Conservation (phyloP, 2,888 invertebrate genomes). For the Camptogramma bilineatum region DNA sequence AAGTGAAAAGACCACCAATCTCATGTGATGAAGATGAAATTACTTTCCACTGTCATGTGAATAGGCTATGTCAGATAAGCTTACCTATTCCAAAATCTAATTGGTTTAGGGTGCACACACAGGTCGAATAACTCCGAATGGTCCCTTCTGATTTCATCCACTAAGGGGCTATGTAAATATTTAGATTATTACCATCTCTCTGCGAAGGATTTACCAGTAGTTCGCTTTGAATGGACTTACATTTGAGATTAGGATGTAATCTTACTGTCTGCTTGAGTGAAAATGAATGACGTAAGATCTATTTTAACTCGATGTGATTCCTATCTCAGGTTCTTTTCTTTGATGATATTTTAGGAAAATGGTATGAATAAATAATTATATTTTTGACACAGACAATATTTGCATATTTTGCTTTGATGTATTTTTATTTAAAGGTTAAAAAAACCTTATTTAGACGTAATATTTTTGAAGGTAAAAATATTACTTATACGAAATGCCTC, state of each 20-base stretch:
- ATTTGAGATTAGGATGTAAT: constrained; percentile 32
- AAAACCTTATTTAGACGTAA: no score
- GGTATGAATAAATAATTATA: no score
- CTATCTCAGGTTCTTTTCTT: not conserved
- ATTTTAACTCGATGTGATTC: not conserved
- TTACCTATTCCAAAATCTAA: constrained; percentile 44
- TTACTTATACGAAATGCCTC: no score
- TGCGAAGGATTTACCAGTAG: constrained; percentile 14
- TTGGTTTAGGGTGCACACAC: constrained; percentile 47
- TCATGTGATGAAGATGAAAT: constrained; percentile 1
- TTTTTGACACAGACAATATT: no score
- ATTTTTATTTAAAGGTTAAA: no score
- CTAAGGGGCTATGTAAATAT: constrained; percentile 37
- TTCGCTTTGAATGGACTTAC: constrained; percentile 29
- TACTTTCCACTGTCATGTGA: not conserved
- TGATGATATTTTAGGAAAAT: not conserved
- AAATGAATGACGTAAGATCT: constrained; percentile 8
- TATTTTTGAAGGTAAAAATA: no score
- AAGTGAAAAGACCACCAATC: no score
- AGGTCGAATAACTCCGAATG: constrained; percentile 47
- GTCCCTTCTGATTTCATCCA: constrained; percentile 44
- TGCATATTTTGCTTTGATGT: no score
- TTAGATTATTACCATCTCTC: constrained; percentile 25
- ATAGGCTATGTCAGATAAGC: constrained; percentile 2
- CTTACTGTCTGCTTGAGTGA: constrained; percentile 12